A percentile compares a stretch with the other conserved stretches of the same genome.
phyloP scores from a whole-genome alignment of 2,888 invertebrate genomes.

The Deilephila porcellus region DNA sequence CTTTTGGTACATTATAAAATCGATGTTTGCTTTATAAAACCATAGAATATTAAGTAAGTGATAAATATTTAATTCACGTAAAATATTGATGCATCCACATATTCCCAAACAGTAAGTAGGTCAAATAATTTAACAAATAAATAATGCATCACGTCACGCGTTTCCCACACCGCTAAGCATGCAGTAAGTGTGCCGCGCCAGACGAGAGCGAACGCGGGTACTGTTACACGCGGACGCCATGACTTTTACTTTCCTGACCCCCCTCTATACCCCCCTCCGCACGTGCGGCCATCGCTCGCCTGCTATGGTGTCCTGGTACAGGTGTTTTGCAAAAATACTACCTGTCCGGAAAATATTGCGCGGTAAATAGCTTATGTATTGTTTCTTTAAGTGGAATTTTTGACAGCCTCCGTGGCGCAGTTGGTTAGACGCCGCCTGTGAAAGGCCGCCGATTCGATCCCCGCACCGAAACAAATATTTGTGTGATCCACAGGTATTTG shows the following conservation, averaged over 20 bases:
- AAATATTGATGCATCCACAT: not conserved
- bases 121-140: not conserved
- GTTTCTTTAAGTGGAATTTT: too few species aligned
- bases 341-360: not conserved
- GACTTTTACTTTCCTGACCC: constrained; percentile 77
- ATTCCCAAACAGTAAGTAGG: constrained; percentile 3
- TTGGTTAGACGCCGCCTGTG: too few species aligned
- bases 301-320: not conserved
- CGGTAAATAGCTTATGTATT: not conserved
- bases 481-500: too few species aligned
- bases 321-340: constrained; percentile 14
- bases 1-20: too few species aligned
- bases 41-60: too few species aligned
- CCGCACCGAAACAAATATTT: too few species aligned
- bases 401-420: too few species aligned
- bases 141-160: constrained; percentile 16
- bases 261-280: constrained; percentile 35
- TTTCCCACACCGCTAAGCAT: constrained; percentile 14
- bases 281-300: constrained; percentile 30
- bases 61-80: too few species aligned
- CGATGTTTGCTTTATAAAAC: too few species aligned
- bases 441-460: too few species aligned
- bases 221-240: constrained; percentile 61
- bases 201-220: constrained; percentile 77
- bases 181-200: constrained; percentile 56